phyloP scores from a whole-genome alignment of 1,140 invertebrate genomes.

The Cheumatopsyche charites region DNA sequence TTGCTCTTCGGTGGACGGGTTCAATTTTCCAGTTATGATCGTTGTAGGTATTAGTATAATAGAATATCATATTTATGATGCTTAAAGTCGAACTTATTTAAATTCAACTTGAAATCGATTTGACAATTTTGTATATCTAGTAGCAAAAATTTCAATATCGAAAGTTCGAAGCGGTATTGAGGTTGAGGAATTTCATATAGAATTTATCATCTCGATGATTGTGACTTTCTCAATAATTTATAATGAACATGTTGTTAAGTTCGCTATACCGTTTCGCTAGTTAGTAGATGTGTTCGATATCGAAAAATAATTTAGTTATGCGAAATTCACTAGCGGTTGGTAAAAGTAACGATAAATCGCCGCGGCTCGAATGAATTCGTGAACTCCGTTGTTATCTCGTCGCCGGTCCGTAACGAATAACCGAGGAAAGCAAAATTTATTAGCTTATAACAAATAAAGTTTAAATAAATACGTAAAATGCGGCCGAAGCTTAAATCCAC shows the following conservation, averaged over 20 bases:
- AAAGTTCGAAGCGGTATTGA: no score
- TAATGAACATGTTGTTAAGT: background rate
- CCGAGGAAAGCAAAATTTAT: slow-evolving; percentile 29
- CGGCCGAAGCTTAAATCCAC: background rate
- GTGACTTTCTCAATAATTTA: no score
- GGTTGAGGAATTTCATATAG: no score
- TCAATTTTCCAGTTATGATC: no score
- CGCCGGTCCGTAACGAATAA: slow-evolving; percentile 32
- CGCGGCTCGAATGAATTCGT: slow-evolving; percentile 18
- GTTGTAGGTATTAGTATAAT: no score
- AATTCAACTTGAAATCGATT: no score
- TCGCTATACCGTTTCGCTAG: background rate
- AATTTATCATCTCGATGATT: no score
- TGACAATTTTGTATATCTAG: no score
- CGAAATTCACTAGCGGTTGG: background rate
- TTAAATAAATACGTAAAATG: slow-evolving; percentile 29
- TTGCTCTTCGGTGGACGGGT: background rate
- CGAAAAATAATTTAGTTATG: background rate
- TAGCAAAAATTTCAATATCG: no score
- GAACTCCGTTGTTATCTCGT: slow-evolving; percentile 32
- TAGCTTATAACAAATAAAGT: slow-evolving; percentile 35
- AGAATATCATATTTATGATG: no score
- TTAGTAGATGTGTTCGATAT: slow-evolving; percentile 2
- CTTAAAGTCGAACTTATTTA: no score
- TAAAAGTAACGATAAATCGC: slow-evolving; percentile 21